Evolutionary conservation across 2,797 vertebrate species (phyloP), one percentile per base, ranked within the genome.

Genomic region (Helicolenus hilgendorfi): DNA sequence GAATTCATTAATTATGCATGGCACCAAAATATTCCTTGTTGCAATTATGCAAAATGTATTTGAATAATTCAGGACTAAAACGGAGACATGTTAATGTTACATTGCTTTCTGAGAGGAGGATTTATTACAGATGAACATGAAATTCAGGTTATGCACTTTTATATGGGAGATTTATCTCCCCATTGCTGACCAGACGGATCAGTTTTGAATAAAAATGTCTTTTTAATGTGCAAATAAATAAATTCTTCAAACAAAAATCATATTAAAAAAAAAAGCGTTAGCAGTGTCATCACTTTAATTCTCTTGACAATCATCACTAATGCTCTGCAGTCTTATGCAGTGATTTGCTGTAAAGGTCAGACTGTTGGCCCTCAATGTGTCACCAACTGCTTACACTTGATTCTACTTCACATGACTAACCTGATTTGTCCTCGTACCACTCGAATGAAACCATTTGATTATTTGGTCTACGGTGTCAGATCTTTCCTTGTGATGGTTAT

Each of bases 1-100:
- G 67, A 53, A 77, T 56, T 62, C 55, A 91, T 94, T 91, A 86
- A 91, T 94, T 80, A 94, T 90, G 58, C 68, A 83, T 68, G 26
- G 1, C 9, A 62, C 65, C 26, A 33, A 88, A 87, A 86, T 79
- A 83, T 53, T 78, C 70, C 59, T 83, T 67, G 72, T 72, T 83
- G 59, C 67, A 85, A 72, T 89, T 81, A 87, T 88, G 79, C 15
- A 82, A 78, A 77, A 53, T 15, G 8, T 1, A 69, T 58, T 20
- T 89, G 78, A 91, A 91, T 89, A 91, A 89, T 87, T 85, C 56
- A 84, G 35, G 33, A 64, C 1, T 11, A 41, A 81, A 80, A 73
- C 11, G 14, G 11, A 83, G 22, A 79, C 53, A 41, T 85, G n/a
- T 49, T 72, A 33, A 70, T 72, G 27, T 36, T 49, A 7, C 9